Evolutionary conservation across 2,113 vertebrate species (phyloP), one percentile per base, ranked within the genome.

Genomic region (Pollimyrus isidori): DNA sequence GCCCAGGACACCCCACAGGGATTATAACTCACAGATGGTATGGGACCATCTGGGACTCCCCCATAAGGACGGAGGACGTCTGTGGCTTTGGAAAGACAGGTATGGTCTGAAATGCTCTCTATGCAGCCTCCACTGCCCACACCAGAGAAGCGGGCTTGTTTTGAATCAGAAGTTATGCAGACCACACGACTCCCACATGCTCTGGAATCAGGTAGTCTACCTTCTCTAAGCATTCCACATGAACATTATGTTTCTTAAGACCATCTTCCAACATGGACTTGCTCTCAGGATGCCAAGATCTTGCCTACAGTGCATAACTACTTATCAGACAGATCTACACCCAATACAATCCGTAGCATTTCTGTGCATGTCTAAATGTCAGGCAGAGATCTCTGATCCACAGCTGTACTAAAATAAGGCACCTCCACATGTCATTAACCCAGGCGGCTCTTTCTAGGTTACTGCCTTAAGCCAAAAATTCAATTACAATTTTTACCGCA

Each of bases 371-470:
- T 94, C 94, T 94, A 91, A 92, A 93, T 95, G 94, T 94, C 94
- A 95, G 93, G 30, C 94, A 39, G 88, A 42, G 73, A 21, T 62
- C 21, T 50, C 26, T 39, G 30, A 42, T 91, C 86, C 92, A 93
- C 90, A 95, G 92, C 93, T 93, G 92, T 93, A 94, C 95, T 95
- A 96, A 95, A 95, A 95, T 85, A n/a, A 83, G 95, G 94, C 94
- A 93, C 93, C 94, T 56, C 49, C 87, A 87, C 73, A 88, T 95
- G 92, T 96, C 94, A 95, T 96, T 96, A 96, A 95, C 96, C 94
- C 95, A 95, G 94, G 93, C 92, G 93, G 93, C 94, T 93, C 95
- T 95, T 96, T 96, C 95, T 96, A 95, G 95, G 95, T 96, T 95
- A 95, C 80, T 91, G 96, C 96, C 95, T 93, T 92, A 89, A 94